phyloP scores from a whole-genome alignment of 1,140 invertebrate species.

The Dendrolimus kikuchii region DNA sequence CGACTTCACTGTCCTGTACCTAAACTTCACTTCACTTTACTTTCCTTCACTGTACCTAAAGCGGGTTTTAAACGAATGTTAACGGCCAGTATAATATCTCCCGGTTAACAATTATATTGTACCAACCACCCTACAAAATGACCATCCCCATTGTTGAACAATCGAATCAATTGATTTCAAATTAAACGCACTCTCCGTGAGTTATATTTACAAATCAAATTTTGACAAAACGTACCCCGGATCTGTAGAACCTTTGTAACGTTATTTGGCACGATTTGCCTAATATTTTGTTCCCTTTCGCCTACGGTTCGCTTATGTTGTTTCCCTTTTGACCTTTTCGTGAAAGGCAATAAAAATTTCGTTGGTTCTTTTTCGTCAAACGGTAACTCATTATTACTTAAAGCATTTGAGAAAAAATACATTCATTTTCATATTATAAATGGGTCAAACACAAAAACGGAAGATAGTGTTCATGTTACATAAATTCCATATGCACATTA shows the following conservation, averaged over 20 bases:
- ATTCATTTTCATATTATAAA: constrained; percentile 1
- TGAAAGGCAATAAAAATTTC: not conserved
- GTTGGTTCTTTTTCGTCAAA: not conserved
- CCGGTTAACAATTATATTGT: too few species aligned
- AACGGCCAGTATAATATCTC: too few species aligned
- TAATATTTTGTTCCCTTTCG: constrained; percentile 6
- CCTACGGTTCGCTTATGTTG: not conserved
- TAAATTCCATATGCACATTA: too few species aligned
- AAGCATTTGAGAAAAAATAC: too few species aligned
- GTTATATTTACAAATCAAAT: constrained; percentile 18
- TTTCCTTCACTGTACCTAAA: too few species aligned
- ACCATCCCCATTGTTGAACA: not conserved
- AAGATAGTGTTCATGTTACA: too few species aligned
- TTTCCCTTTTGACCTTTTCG: not conserved
- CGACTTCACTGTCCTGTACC: too few species aligned
- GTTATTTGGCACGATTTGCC: constrained; percentile 12
- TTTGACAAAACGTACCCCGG: constrained; percentile 9
- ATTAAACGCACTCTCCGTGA: constrained; percentile 7
- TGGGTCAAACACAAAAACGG: too few species aligned
- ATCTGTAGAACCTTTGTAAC: constrained; percentile 7
- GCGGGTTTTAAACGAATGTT: too few species aligned
- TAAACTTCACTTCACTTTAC: too few species aligned
- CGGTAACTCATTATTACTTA: too few species aligned
- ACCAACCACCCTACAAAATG: too few species aligned
- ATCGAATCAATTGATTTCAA: constrained; percentile 10